Evolutionary conservation across 2,113 vertebrate genomes (phyloP), one percentile per base, ranked within the genome.

Genomic region (Lutjanus erythropterus): DNA sequence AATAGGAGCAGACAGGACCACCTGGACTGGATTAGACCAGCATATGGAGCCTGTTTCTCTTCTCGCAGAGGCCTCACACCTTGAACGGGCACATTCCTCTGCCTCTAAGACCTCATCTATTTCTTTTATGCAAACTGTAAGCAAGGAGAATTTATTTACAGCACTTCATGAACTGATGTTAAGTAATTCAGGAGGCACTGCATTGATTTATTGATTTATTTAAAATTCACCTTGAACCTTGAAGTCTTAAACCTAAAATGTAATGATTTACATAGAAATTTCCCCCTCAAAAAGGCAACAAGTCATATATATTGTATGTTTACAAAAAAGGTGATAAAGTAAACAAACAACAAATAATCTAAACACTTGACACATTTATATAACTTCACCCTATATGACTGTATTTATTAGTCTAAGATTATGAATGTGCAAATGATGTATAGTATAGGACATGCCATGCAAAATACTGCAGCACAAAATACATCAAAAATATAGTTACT

Each of bases 1-100:
- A 94, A 94, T 92, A 29, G 83, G 84, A 93, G 70, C 59, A 74
- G 94, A 93, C 93, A 92, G 86, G 83, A 90, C 91, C 93, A 94
- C 91, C 93, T 94, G 93, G 89, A 71, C 83, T 23, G 87, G 91
- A 94, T 94, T 94, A 92, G 49, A 60, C 18, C 61, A 58, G 73
- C 88, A 94, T 82, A 94, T 93, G 92, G 92, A 76, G 89, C 69
- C 39, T 72, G 82, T 79, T 75, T 83, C 44, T 49, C 68, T 70
- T 44, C 16, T 66, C 74, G 42, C 53, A 5, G 42, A 81, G n/a
- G 2, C 27, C 3, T 88, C 59, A 46, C 53, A 55, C 21, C 56
- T 75, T 21, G 7, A 67, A 47, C 49, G 15, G 74, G 66, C 71
- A 31, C 59, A 80, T 59, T 68, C 37, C 47, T 64, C 29, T 39